A percentile compares a stretch with the other conserved stretches of the same genome.
Evolutionary conservation across 2,888 invertebrate species (phyloP).

Genomic region (Exocentrus adspersus): DNA sequence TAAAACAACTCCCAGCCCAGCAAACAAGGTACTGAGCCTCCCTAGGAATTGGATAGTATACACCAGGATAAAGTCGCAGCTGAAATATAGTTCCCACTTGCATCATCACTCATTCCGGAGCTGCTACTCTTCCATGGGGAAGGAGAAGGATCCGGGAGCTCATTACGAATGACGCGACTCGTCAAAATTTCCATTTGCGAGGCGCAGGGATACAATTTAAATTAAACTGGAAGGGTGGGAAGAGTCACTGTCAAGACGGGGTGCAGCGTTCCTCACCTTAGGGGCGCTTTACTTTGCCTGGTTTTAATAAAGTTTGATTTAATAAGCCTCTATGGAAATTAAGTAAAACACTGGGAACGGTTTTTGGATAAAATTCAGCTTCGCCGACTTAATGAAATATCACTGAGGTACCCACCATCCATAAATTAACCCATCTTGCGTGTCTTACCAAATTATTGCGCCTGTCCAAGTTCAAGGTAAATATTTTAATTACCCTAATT

Average conservation of each 20-base stretch:
- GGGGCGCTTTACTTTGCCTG: too few relatives aligned
- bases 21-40: too few relatives aligned
- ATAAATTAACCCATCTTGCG: not conserved
- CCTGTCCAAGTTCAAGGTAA: not conserved
- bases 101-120: not conserved
- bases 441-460: not conserved
- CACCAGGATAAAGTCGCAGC: not conserved
- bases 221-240: conserved; percentile 4
- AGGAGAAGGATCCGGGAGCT: not conserved
- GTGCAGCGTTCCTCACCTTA: not conserved
- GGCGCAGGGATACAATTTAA: not conserved
- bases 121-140: not conserved
- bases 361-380: too few relatives aligned
- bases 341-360: too few relatives aligned
- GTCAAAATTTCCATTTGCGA: conserved; percentile 6
- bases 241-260: not conserved
- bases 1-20: too few relatives aligned
- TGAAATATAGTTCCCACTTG: not conserved
- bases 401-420: too few relatives aligned
- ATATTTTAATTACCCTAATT: not conserved
- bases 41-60: too few relatives aligned
- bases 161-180: conserved; percentile 7
- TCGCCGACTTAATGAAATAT: too few relatives aligned
- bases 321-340: too few relatives aligned
- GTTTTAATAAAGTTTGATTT: too few relatives aligned